phyloP scores from a whole-genome alignment of 2,888 invertebrate genomes.

The Tenthredo amoena region DNA sequence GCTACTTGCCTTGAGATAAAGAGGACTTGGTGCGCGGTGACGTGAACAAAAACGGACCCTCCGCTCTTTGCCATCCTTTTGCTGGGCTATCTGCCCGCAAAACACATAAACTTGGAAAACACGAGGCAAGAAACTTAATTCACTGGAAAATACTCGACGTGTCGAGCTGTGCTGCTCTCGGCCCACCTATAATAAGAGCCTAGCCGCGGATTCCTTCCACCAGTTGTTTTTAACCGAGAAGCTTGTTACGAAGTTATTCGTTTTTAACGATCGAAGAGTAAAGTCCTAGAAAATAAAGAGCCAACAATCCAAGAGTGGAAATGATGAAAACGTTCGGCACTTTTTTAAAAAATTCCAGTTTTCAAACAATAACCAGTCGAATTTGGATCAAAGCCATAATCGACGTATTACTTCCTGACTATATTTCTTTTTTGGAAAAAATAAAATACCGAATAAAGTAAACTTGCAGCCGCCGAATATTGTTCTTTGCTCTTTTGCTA shows the following conservation, averaged over 20 bases:
- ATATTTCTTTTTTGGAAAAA: background rate
- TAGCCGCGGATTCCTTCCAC: background rate
- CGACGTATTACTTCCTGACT: background rate
- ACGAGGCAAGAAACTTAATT: constrained; percentile 72
- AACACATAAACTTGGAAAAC: constrained; percentile 70
- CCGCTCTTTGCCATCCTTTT: constrained; percentile 22
- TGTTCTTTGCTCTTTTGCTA: background rate
- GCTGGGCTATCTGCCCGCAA: constrained; percentile 67
- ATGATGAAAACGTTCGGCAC: background rate
- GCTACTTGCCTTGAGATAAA: constrained; percentile 45
- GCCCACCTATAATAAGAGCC: constrained; percentile 31
- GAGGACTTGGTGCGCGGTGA: constrained; percentile 62
- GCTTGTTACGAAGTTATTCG: constrained; percentile 26
- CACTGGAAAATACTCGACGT: constrained; percentile 71
- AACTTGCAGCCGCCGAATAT: background rate
- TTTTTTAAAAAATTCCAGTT: background rate
- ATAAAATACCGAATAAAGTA: background rate
- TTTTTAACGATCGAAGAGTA: constrained; percentile 17
- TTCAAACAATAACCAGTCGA: background rate
- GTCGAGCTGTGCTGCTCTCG: constrained; percentile 16
- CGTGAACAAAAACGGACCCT: constrained; percentile 68
- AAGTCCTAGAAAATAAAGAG: background rate
- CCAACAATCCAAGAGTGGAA: background rate
- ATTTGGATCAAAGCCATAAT: too few species aligned
- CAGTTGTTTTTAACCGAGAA: constrained; percentile 11